Evolutionary conservation across 1,140 invertebrate genomes (phyloP), one percentile per base, ranked within the genome.

Genomic region (Ostrea denselamellosa): DNA sequence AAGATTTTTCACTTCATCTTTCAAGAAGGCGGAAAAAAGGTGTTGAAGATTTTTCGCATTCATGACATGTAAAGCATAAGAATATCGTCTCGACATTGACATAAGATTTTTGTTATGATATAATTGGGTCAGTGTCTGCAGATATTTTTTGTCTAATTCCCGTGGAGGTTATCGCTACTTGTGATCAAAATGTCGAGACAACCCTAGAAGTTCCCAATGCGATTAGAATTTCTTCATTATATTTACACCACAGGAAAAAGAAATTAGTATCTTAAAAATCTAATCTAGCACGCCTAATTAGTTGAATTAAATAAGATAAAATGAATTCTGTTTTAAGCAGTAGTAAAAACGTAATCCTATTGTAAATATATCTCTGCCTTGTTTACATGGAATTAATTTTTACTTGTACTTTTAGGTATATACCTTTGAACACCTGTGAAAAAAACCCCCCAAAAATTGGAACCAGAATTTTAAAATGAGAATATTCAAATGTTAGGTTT

Each of bases 1-100:
- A 85, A 88, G 83, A 88, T 62, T 65, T 82, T 44, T 51, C 68
- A 19, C 25, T 81, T 58, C 34, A 88, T 62, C 68, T 85, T 85
- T 88, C 84, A 62, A 88, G 81, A 82, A 56, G 34, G 84, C 56
- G 4, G 65, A 62, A 77, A 81, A 82, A 17, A 65, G 68, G 51
- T 52, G 28, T 87, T 87, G 25, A 77, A 71, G 28, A 25, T 22
- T 77, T 77, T 77, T 25, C 68, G 28, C 68, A 77, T 77, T 77
- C 28, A 77, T 77, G 22, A 34, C 68, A 28, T 77, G 28, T 28
- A 62, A 62, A 17, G 56, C 19, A 19, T 62, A 62, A 62, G 56
- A 62, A 17, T 62, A n/a, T 62, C 56, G 56, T 19, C 56, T 62
- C 56, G 17, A 62, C 56, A 17, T 19, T 7, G 56, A 62, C 56